A percentile compares a stretch with the other conserved stretches of the same genome.
Evolutionary conservation across 2,888 invertebrate genomes (phyloP).

Genomic region (Eupelmus urozonus): DNA sequence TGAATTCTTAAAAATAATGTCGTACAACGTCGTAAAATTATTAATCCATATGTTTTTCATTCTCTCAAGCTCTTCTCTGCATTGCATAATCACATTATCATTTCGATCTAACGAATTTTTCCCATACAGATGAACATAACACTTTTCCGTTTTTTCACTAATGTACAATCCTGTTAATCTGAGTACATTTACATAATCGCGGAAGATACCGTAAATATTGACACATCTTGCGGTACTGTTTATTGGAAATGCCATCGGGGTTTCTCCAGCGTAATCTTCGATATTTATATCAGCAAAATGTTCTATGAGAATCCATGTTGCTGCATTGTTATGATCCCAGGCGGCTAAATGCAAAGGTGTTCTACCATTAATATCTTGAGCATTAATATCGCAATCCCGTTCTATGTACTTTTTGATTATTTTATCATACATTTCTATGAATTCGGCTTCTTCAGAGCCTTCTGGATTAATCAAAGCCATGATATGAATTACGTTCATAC

Average conservation of each 20-base stretch:
- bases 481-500: conserved; percentile 45
- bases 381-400: conserved; percentile 41
- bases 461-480: conserved; percentile 52
- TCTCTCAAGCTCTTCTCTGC: conserved; percentile 46
- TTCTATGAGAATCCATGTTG: conserved; percentile 33
- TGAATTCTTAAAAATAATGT: conserved; percentile 45
- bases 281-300: conserved; percentile 53
- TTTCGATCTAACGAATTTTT: conserved; percentile 5
- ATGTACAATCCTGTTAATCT: conserved; percentile 28
- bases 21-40: conserved; percentile 10
- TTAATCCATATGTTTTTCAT: conserved; percentile 45
- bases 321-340: conserved; percentile 44
- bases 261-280: conserved; percentile 40
- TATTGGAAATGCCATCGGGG: conserved; percentile 26
- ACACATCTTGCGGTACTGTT: conserved; percentile 29
- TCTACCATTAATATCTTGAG: conserved; percentile 44
- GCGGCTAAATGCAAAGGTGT: conserved; percentile 50
- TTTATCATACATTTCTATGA: conserved; percentile 45
- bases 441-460: conserved; percentile 32
- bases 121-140: conserved; percentile 19
- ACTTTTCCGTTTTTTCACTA: conserved; percentile 30
- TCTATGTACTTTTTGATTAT: conserved; percentile 22
- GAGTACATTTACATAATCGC: conserved; percentile 42
- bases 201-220: conserved; percentile 33
- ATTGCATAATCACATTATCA: conserved; percentile 44